phyloP scores from a whole-genome alignment of 2,888 invertebrate genomes.

The Lepidocyrtinus sp. region DNA sequence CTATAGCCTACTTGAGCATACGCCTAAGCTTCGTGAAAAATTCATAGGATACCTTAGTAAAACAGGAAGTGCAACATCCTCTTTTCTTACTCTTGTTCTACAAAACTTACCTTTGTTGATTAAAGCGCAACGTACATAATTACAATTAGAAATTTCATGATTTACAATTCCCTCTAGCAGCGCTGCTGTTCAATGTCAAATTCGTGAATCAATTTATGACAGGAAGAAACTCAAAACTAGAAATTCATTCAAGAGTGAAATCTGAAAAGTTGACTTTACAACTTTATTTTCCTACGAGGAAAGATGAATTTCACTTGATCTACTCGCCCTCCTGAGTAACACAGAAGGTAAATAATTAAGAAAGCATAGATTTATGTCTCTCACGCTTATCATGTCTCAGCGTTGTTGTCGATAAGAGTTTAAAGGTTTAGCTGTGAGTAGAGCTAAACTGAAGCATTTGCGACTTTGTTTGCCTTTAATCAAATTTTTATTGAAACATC shows the following conservation, averaged over 20 bases:
- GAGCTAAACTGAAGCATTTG: neutral
- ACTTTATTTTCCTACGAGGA: neutral
- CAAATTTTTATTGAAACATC: too few species aligned
- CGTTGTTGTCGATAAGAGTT: neutral
- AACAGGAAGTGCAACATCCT: slow-evolving; percentile 6
- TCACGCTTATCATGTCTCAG: neutral
- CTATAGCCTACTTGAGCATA: neutral
- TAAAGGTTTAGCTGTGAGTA: neutral
- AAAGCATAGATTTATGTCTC: too few species aligned
- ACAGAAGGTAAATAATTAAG: too few species aligned
- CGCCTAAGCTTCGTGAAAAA: neutral
- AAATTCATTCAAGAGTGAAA: neutral
- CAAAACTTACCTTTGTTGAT: neutral
- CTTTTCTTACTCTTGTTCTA: too few species aligned
- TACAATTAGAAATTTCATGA: neutral
- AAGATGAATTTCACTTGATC: neutral
- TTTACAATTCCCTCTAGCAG: neutral
- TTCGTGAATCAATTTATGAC: neutral
- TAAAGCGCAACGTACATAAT: neutral
- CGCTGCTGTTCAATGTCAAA: neutral
- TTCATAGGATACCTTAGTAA: neutral
- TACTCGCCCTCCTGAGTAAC: too few species aligned
- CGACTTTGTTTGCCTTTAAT: neutral
- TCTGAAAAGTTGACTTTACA: neutral
- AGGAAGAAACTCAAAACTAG: neutral